Evolutionary conservation across 2,888 invertebrate genomes (phyloP).

Genomic region (Nasonovia ribisnigri): DNA sequence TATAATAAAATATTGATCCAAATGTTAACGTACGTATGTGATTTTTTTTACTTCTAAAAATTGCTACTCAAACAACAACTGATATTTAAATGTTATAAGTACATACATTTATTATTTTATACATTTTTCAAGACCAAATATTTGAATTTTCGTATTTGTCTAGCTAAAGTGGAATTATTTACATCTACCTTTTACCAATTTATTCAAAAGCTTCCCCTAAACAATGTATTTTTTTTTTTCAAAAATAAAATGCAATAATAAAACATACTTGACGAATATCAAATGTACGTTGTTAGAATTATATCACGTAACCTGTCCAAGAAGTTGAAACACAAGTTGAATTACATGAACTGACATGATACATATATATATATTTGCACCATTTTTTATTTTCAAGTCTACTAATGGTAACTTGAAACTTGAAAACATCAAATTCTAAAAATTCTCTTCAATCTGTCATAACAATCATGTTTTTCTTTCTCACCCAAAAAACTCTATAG

Average conservation of each 20-base stretch:
- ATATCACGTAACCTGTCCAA: slow-evolving; percentile 17
- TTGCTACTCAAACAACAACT: background rate
- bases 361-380: background rate
- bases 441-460: background rate
- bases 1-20: background rate
- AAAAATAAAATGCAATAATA: background rate
- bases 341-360: background rate
- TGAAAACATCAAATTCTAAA: background rate
- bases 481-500: background rate
- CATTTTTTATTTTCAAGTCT: slow-evolving; percentile 4
- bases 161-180: slow-evolving; percentile 8
- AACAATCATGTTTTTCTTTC: background rate
- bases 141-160: background rate
- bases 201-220: background rate
- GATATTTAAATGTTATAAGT: background rate
- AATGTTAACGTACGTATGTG: background rate
- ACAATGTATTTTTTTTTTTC: background rate
- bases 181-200: background rate
- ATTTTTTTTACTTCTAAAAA: background rate
- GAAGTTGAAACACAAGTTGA: slow-evolving; percentile 23
- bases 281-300: slow-evolving; percentile 17
- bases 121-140: background rate
- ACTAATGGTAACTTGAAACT: background rate
- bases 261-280: slow-evolving; percentile 1
- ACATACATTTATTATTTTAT: background rate